phyloP scores from a whole-genome alignment of 2,888 invertebrate genomes.

The Gnatocerus cornutus region DNA sequence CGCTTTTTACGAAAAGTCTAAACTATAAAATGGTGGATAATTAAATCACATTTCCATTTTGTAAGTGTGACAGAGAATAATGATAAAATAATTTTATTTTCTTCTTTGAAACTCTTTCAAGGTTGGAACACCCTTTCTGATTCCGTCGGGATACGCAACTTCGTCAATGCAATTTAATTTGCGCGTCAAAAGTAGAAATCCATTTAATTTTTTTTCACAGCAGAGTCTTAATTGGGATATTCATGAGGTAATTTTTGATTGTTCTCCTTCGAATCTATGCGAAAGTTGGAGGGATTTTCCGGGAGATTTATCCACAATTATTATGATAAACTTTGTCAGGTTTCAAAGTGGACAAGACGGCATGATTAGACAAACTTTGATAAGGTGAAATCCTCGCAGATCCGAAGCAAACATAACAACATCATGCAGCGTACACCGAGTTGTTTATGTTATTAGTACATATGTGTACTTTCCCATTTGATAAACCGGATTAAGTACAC shows the following conservation, averaged over 20 bases:
- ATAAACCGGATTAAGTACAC: constrained; percentile 57
- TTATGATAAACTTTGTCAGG: constrained; percentile 6
- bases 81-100: constrained; percentile 54
- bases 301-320: constrained; percentile 6
- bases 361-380: constrained; percentile 9
- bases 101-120: constrained; percentile 46
- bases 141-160: constrained; percentile 21
- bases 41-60: constrained; percentile 57
- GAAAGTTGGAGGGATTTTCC: no score
- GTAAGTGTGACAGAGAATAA: constrained; percentile 52
- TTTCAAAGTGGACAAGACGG: constrained; percentile 13
- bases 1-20: constrained; percentile 49
- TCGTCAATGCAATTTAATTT: constrained; percentile 36
- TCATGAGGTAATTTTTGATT: constrained; percentile 32
- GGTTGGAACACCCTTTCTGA: constrained; percentile 39
- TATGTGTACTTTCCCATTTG: constrained; percentile 52
- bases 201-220: constrained; percentile 6
- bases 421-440: constrained; percentile 20
- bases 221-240: constrained; percentile 27
- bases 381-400: constrained; percentile 14
- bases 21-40: constrained; percentile 56
- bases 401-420: constrained; percentile 27
- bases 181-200: constrained; percentile 29
- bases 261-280: no score
- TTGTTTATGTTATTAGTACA: constrained; percentile 48